Percentiles rank a stretch among this genome's conserved stretches.
phyloP scores from a whole-genome alignment of 2,113 vertebrate species.

The Megaleporinus macrocephalus region DNA sequence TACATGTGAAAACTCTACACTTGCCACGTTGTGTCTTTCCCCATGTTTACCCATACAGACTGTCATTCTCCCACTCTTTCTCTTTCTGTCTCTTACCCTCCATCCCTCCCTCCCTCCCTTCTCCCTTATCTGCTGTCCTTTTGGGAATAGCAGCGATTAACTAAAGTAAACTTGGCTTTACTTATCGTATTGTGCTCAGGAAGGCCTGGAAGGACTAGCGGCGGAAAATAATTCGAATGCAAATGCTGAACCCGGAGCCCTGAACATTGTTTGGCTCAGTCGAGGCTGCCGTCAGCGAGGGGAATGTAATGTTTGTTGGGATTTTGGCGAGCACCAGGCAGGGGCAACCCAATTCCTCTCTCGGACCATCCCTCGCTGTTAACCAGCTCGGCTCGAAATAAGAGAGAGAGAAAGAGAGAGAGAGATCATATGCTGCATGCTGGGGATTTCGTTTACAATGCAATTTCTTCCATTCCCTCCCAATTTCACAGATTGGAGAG shows the following conservation, averaged over 20 bases:
- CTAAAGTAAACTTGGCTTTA: slow-evolving; percentile 82
- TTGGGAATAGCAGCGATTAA: slow-evolving; percentile 83
- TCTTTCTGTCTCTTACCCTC: slow-evolving; percentile 26
- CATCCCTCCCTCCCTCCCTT: slow-evolving; percentile 48
- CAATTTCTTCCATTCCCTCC: slow-evolving; percentile 48
- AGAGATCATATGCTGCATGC: slow-evolving; percentile 40
- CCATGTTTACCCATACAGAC: slow-evolving; percentile 49
- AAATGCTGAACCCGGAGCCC: slow-evolving; percentile 60
- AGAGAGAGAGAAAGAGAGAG: slow-evolving; percentile 19
- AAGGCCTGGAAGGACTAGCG: slow-evolving; percentile 77
- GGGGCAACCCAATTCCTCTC: slow-evolving; percentile 34
- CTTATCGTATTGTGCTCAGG: slow-evolving; percentile 83
- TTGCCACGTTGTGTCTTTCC: not conserved
- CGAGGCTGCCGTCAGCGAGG: slow-evolving; percentile 45
- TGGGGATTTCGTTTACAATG: slow-evolving; percentile 55
- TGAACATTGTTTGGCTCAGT: slow-evolving; percentile 56
- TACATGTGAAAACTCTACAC: not conserved
- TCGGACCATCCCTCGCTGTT: slow-evolving; percentile 27
- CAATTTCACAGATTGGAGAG: slow-evolving; percentile 44
- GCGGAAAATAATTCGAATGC: slow-evolving; percentile 64
- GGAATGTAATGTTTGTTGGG: slow-evolving; percentile 45
- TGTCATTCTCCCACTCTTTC: slow-evolving; percentile 60
- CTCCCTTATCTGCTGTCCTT: slow-evolving; percentile 77
- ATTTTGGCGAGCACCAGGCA: slow-evolving; percentile 50
- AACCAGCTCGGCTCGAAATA: slow-evolving; percentile 36